Conservation (phyloP, 2,888 invertebrate genomes). For the Alloplasta piceator region DNA sequence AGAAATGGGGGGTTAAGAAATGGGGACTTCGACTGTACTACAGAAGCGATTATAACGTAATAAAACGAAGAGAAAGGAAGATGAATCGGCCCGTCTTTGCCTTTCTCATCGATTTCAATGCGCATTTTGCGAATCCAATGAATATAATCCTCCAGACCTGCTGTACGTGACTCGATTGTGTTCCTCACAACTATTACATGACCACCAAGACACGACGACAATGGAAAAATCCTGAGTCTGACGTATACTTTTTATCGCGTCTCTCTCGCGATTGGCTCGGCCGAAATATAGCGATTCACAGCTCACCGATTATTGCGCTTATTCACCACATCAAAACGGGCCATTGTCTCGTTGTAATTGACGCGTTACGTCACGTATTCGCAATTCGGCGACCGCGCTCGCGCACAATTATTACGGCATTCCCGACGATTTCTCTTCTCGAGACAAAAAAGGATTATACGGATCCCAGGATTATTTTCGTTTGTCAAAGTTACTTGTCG, state of each 20-base stretch:
- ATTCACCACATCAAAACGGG: slow-evolving; percentile 1
- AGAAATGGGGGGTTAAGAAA: too few relatives aligned
- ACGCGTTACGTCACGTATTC: too few relatives aligned
- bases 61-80: slow-evolving; percentile 36
- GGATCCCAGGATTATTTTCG: too few relatives aligned
- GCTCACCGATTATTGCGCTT: slow-evolving; percentile 15
- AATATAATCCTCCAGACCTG: slow-evolving; percentile 39
- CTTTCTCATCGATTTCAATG: slow-evolving; percentile 32
- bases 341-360: too few relatives aligned
- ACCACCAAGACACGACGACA: slow-evolving; percentile 30
- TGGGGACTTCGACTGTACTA: too few relatives aligned
- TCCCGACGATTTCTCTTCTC: too few relatives aligned
- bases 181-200: slow-evolving; percentile 45
- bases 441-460: too few relatives aligned
- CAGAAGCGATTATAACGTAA: too few relatives aligned
- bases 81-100: slow-evolving; percentile 28
- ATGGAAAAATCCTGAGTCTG: slow-evolving; percentile 24
- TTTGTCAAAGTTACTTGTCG: too few relatives aligned
- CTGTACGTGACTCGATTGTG: too few relatives aligned
- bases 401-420: slow-evolving; percentile 16
- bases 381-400: too few relatives aligned
- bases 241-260: slow-evolving; percentile 31
- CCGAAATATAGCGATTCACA: slow-evolving; percentile 13
- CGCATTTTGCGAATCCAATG: slow-evolving; percentile 35
- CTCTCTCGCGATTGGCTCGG: slow-evolving; percentile 19